Evolutionary conservation across 2,888 invertebrate species (phyloP).

Genomic region (Galerucella pusilla): DNA sequence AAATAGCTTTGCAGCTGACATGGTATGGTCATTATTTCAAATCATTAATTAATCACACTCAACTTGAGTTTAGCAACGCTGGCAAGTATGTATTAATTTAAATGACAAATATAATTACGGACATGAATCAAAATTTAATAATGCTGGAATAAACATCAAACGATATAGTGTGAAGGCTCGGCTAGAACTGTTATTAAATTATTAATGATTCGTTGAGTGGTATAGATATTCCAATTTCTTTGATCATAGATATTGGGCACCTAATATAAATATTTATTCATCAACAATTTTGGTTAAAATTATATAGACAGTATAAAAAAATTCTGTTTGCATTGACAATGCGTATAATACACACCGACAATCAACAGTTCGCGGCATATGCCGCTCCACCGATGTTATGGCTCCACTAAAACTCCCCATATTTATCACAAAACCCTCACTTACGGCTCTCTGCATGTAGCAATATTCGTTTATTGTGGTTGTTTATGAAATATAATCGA

Average conservation of each 20-base stretch:
- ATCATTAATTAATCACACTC: slow-evolving; percentile 60
- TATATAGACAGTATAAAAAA: too few relatives aligned
- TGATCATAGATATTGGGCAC: not conserved
- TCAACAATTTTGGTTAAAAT: too few relatives aligned
- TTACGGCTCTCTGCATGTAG: too few relatives aligned
- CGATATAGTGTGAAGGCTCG: slow-evolving; percentile 47
- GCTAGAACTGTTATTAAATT: slow-evolving; percentile 2
- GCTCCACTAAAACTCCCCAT: too few relatives aligned
- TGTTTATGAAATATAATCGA: too few relatives aligned
- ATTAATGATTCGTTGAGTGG: not conserved
- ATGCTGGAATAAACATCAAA: slow-evolving; percentile 56
- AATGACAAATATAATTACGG: slow-evolving; percentile 61
- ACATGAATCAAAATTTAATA: slow-evolving; percentile 62
- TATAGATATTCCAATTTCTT: not conserved
- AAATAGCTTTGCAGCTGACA: slow-evolving; percentile 49
- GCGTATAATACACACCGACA: too few relatives aligned
- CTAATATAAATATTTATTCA: too few relatives aligned
- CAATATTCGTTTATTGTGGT: too few relatives aligned
- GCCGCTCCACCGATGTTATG: too few relatives aligned
- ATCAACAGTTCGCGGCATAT: too few relatives aligned
- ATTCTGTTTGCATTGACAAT: too few relatives aligned
- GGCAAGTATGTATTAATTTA: slow-evolving; percentile 61
- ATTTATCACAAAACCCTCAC: too few relatives aligned
- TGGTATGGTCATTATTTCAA: slow-evolving; percentile 56
- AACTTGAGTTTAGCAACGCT: slow-evolving; percentile 57